Evolutionary conservation across 2,888 invertebrate genomes (phyloP).

Genomic region (Auanema freiburgensis): DNA sequence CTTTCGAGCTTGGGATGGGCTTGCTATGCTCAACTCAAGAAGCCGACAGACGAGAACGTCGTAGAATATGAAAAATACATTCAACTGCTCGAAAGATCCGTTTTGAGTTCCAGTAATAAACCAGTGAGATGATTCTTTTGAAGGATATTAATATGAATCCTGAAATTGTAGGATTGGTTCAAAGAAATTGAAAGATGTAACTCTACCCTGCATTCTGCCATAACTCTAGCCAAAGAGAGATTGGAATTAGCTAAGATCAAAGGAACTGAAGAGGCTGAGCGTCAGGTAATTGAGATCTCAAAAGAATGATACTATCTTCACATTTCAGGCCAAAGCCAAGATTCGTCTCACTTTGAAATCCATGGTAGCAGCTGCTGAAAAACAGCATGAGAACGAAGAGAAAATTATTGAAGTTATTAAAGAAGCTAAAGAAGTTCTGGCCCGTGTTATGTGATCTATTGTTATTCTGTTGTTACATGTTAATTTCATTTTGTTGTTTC

Average conservation of each 20-base stretch:
- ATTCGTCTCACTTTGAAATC: background rate
- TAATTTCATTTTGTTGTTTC: constrained; percentile 8
- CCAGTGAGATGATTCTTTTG: constrained; percentile 12
- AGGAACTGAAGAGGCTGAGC: constrained; percentile 20
- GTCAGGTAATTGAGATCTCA: too few species aligned
- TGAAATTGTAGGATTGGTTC: constrained; percentile 29
- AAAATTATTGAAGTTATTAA: background rate
- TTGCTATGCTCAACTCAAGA: constrained; percentile 32
- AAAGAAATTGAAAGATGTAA: constrained; percentile 25
- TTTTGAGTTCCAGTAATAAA: constrained; percentile 16
- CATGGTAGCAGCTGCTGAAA: background rate
- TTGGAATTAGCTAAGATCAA: constrained; percentile 28
- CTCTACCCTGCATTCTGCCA: constrained; percentile 28
- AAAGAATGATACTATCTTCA: background rate
- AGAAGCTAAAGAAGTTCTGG: background rate
- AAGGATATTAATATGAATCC: background rate
- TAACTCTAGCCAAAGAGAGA: constrained; percentile 28
- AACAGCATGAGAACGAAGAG: background rate
- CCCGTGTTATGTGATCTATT: background rate
- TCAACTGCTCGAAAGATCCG: constrained; percentile 33
- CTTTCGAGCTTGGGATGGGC: constrained; percentile 26
- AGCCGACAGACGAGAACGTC: constrained; percentile 20
- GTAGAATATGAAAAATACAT: constrained; percentile 37
- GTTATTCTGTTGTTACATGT: constrained; percentile 13
- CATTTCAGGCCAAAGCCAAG: background rate